Evolutionary conservation across 1,140 invertebrate species (phyloP), one percentile per base, ranked within the genome.

Genomic region (Cherax quadricarinatus): DNA sequence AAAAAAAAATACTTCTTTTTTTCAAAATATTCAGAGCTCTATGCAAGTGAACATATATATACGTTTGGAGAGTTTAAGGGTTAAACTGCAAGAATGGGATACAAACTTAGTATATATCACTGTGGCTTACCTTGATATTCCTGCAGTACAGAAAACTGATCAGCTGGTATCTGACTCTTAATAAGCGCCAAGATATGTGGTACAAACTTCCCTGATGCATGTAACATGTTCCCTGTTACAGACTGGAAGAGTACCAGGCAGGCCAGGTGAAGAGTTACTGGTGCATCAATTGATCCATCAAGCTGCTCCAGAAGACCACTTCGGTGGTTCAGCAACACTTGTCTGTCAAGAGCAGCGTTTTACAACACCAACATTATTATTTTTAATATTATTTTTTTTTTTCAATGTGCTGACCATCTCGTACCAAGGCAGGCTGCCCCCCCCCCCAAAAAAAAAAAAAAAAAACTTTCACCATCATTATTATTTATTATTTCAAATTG

Each of bases 161-260:
- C 96, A 30, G 95, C 95, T 90, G 96, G 96, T 51, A 99, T 94
- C 90, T 97, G 96, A 48, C 96, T 95, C 92, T 97, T 96, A 18
- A 99, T 96, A 95, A 96, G 97, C 3, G 95, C 94, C 41, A 99
- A 95, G 92, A 99, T 96, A 41, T 96, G 96, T 0, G 98, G 97
- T 5, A 99, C 97, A 95, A 98, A 98, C 95, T 98, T 97, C 0
- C 98, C 98, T 49, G 98, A 98, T 16, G 98, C 98, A 94, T 99
- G 98, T 21, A 99, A 94, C 95, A 98, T 97, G 94, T 92, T 75
- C 4, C 93, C 94, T 18, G 97, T 98, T 0, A 97, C 95, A 14
- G 96, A 96, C 41, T 97, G 98, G 94, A 99, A 99, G 41, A 99
- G 96, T 51, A 98, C 95, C 78, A 98, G 96, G 9, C 96, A 96